phyloP scores from a whole-genome alignment of 1,140 invertebrate species.

The Sarcophaga bullata region DNA sequence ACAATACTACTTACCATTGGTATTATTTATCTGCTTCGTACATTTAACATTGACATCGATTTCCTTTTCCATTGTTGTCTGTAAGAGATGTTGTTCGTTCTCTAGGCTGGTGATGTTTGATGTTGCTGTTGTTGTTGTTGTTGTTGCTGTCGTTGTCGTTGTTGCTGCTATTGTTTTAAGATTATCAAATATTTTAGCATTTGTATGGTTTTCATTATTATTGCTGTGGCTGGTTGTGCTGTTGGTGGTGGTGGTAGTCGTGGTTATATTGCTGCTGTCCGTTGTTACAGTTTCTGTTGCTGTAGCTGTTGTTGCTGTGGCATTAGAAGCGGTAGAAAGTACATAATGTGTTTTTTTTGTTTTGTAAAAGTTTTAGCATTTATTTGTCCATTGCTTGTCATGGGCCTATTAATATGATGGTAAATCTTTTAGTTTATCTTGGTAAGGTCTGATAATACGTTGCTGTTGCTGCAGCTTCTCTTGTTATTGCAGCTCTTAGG shows the following conservation, averaged over 20 bases:
- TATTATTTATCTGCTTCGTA: neutral
- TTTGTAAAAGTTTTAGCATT: too few species aligned
- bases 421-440: neutral
- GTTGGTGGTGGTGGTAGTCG: neutral
- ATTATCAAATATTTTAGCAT: neutral
- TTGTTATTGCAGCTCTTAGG: neutral
- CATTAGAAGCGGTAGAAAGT: too few species aligned
- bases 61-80: neutral
- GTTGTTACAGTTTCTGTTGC: too few species aligned
- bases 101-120: neutral
- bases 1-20: slow-evolving; percentile 32
- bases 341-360: too few species aligned
- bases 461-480: neutral
- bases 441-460: neutral
- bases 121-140: neutral
- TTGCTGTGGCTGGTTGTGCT: neutral
- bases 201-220: neutral
- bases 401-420: neutral
- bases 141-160: too few species aligned
- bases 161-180: neutral
- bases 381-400: neutral
- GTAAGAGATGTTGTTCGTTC: slow-evolving; percentile 5
- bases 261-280: neutral
- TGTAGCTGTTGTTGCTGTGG: neutral
- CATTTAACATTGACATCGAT: slow-evolving; percentile 37